phyloP scores from a whole-genome alignment of 2,888 invertebrate species.

The Drepanosiphum platanoidis region DNA sequence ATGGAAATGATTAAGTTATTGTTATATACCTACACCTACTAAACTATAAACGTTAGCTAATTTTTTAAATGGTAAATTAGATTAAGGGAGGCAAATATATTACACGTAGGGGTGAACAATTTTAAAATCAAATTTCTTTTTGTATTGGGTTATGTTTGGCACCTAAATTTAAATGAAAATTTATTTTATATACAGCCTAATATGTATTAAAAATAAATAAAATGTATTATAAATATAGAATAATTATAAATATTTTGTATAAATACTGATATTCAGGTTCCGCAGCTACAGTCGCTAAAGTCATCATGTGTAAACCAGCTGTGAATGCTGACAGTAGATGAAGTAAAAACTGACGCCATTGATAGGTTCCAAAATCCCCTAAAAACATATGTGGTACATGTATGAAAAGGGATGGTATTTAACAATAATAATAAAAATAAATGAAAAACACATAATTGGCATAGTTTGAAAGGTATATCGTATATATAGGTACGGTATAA shows the following conservation, averaged over 20 bases:
- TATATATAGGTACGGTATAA: too few relatives aligned
- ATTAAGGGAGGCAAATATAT: too few relatives aligned
- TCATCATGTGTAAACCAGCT: slow-evolving; percentile 85
- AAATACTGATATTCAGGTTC: slow-evolving; percentile 77
- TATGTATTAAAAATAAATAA: background rate
- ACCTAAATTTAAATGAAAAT: background rate
- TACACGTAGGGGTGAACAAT: too few relatives aligned
- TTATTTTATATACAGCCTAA: background rate
- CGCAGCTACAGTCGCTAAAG: slow-evolving; percentile 82
- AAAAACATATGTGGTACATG: slow-evolving; percentile 66
- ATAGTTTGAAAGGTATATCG: background rate
- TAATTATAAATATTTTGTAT: background rate
- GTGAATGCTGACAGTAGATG: slow-evolving; percentile 81
- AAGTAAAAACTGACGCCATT: slow-evolving; percentile 80
- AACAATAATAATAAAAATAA: background rate
- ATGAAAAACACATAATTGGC: background rate
- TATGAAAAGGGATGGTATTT: background rate
- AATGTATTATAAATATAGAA: too few relatives aligned
- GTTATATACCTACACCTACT: too few relatives aligned
- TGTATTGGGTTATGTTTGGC: background rate
- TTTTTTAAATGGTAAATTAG: too few relatives aligned
- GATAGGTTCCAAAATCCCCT: slow-evolving; percentile 87
- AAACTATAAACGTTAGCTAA: too few relatives aligned
- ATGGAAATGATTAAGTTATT: too few relatives aligned
- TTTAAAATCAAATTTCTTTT: background rate